Percentiles rank a stretch among this genome's conserved stretches.
Evolutionary conservation across 2,113 vertebrate species (phyloP).

Genomic region (Salvator merianae): DNA sequence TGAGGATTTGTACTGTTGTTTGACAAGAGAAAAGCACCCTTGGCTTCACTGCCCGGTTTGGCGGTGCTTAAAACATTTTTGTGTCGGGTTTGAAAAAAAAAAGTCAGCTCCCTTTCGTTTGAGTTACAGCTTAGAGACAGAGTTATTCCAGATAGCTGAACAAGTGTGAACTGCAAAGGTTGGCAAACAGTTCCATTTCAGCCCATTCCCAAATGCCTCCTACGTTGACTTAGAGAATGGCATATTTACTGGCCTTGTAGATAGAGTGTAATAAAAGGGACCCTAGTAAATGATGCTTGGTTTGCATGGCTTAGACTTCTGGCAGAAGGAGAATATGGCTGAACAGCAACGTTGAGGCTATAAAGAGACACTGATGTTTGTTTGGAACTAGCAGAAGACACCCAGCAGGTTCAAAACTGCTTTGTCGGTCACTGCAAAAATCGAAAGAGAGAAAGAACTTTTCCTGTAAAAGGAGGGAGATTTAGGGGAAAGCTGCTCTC

Average conservation of each 20-base stretch:
- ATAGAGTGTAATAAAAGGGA: background rate
- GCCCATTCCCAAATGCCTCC: background rate
- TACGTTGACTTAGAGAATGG: background rate
- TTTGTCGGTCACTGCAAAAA: background rate
- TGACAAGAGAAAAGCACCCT: slow-evolving; percentile 29
- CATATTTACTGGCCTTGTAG: background rate
- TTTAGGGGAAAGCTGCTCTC: too few species aligned
- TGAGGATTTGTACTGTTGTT: slow-evolving; percentile 37
- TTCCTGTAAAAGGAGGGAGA: too few species aligned
- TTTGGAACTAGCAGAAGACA: too few species aligned
- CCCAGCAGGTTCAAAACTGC: background rate
- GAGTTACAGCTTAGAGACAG: too few species aligned
- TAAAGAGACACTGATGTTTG: background rate
- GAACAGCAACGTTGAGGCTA: background rate
- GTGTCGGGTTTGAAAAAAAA: background rate
- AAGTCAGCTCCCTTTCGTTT: background rate
- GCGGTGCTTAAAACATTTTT: slow-evolving; percentile 21
- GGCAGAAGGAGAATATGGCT: background rate
- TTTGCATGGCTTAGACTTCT: background rate
- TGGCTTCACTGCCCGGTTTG: background rate
- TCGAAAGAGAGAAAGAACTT: too few species aligned
- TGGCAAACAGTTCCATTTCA: background rate
- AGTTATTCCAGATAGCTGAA: background rate
- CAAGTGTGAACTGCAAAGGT: too few species aligned
- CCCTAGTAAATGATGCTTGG: background rate